Base-by-base conservation (phyloP, 2,113 vertebrate genomes). In the Spilogale gracilis region DNA sequence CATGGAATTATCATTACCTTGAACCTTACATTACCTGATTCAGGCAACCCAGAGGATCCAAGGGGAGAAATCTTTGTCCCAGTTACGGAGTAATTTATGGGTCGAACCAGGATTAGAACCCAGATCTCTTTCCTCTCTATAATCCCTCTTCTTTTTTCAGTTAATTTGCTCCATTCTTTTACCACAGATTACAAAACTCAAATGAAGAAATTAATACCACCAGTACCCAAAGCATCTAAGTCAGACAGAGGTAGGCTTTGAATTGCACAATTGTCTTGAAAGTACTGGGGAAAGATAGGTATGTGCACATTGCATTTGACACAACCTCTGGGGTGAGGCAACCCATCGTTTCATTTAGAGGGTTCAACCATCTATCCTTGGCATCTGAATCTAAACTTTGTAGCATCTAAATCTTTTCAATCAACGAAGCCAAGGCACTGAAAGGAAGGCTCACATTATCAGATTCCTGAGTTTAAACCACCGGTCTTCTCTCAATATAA, bases 101-200 rank as follows among this genome's bases (percentile, higher is more conserved):
- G 10, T 16, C 27, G 12, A 76, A 9, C 0, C 74, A 45, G 32
- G 4, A 69, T 45, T 63, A 61, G 43, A 94, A 71, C 8, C 18
- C n/a, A 78, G 58, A 27, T 38, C 12, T 56, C 38, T 74, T 74
- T 18, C 43, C 14, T 80, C 27, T 60, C 54, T 52, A 23, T 11
- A 38, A 78, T 27, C 8, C 69, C 65, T 5, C 10, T 23, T 79
- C 71, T 94, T 79, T 95, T 48, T 96, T 79, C 71, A 23, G 96
- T 96, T 96, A 89, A 58, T 89, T 97, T 96, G 27, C 92, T 60
- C 63, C 82, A 87, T 92, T 92, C 61, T 81, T 82, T 93, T 23
- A 92, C 97, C 95, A 89, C 91, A 89, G 69, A 84, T 97, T 98
- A 61, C 86, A 94, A 95, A 97, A 97, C 48, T 61, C 5, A 73